Percentiles rank a stretch among this genome's conserved stretches.
phyloP scores from a whole-genome alignment of 2,113 vertebrate species.

The Nanorana parkeri region DNA sequence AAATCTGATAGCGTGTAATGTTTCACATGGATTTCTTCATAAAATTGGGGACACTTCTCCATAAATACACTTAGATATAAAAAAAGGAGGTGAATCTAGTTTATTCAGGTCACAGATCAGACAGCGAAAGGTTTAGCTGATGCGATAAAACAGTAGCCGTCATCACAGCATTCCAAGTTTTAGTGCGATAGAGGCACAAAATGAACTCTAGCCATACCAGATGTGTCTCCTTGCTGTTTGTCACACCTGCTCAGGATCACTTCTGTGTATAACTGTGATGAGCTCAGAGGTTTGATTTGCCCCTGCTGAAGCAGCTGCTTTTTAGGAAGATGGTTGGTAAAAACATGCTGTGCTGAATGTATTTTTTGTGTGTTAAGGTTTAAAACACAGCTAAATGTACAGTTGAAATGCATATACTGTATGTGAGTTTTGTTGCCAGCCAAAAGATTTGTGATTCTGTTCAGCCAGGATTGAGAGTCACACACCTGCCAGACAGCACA shows the following conservation, averaged over 20 bases:
- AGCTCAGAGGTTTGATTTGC: not conserved
- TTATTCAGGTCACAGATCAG: conserved; percentile 32
- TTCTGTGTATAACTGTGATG: not conserved
- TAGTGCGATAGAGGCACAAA: not conserved
- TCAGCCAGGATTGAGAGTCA: no score
- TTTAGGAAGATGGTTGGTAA: no score
- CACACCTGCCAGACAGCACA: no score
- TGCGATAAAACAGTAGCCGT: conserved; percentile 5
- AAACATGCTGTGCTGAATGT: no score
- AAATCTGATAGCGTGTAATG: conserved; percentile 59
- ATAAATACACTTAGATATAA: conserved; percentile 47
- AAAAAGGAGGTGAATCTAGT: conserved; percentile 1
- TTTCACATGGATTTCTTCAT: conserved; percentile 56
- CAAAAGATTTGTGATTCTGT: no score
- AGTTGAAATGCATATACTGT: no score
- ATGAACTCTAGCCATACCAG: not conserved
- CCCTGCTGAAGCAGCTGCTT: no score
- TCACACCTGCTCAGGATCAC: conserved; percentile 21
- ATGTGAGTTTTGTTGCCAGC: no score
- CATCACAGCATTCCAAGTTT: not conserved
- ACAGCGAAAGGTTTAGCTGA: conserved; percentile 4
- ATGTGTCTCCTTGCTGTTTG: conserved; percentile 2
- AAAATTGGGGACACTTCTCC: conserved; percentile 46
- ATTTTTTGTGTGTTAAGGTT: no score
- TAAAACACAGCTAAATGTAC: no score